These are phyloP conservation scores for Saturnia pavonia DNA, from an alignment of 2,888 invertebrate genomes.

Conservation along the genomic window DNA sequence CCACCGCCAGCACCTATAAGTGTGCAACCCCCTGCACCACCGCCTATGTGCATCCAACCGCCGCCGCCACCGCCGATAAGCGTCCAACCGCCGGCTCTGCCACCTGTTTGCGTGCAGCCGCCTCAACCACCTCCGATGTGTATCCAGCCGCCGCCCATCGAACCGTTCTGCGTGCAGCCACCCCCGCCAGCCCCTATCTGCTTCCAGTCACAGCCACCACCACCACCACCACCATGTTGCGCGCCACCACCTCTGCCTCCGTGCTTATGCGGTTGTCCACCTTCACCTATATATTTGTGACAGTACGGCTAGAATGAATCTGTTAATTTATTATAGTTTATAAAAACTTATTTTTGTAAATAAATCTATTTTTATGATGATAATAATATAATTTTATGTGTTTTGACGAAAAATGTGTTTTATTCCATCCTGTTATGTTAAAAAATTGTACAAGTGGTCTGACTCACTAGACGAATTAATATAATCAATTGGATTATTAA, in stretches of 20 bases:
- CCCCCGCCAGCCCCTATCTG: conserved; percentile 64
- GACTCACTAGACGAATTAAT: neutral
- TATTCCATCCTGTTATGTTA: neutral
- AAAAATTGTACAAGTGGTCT: neutral
- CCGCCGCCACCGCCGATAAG: conserved; percentile 62
- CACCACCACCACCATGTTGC: conserved; percentile 44
- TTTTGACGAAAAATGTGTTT: conserved; percentile 3
- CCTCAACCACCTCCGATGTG: conserved; percentile 56
- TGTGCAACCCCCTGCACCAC: conserved; percentile 63
- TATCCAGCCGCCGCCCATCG: conserved; percentile 55
- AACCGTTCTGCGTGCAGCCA: conserved; percentile 58
- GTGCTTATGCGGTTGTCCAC: conserved; percentile 34
- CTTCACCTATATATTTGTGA: conserved; percentile 43
- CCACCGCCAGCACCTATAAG: conserved; percentile 61
- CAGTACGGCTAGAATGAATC: conserved; percentile 28
- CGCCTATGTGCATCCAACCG: conserved; percentile 63
- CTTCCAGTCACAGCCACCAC: conserved; percentile 47
- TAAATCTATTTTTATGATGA: conserved; percentile 9
- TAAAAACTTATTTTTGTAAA: conserved; percentile 22
- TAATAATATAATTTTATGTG: neutral
- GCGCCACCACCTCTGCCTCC: conserved; percentile 30
- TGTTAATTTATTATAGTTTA: conserved; percentile 32
- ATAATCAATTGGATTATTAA: neutral
- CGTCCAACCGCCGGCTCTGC: conserved; percentile 61
- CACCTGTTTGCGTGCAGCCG: conserved; percentile 63